Percentiles rank a stretch among this genome's conserved stretches.
Evolutionary conservation across 2,888 invertebrate species (phyloP).

Genomic region (Andrena trimmerana): DNA sequence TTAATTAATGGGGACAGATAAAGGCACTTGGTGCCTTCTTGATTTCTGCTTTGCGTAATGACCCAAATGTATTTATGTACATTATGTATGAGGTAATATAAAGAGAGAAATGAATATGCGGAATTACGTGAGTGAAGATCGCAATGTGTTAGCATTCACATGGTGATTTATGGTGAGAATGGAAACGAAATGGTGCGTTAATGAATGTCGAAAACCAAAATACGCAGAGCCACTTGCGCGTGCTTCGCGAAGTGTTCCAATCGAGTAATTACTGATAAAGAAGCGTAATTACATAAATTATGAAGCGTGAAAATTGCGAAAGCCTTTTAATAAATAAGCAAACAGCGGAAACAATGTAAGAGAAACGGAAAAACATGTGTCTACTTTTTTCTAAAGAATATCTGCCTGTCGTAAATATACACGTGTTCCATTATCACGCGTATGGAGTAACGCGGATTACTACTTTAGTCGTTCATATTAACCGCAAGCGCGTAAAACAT

Average conservation of each 20-base stretch:
- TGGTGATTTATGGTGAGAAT: slow-evolving; percentile 18
- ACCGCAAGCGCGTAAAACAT: slow-evolving; percentile 1
- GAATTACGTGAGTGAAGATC: slow-evolving; percentile 22
- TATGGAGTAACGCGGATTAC: background rate
- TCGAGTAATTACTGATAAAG: slow-evolving; percentile 39
- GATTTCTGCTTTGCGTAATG: background rate
- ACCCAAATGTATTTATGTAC: slow-evolving; percentile 79
- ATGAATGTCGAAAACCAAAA: slow-evolving; percentile 31
- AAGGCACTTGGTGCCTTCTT: background rate
- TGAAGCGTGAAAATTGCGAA: slow-evolving; percentile 46
- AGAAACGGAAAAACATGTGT: slow-evolving; percentile 9
- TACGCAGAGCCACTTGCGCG: slow-evolving; percentile 17
- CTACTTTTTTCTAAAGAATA: slow-evolving; percentile 23
- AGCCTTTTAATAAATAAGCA: slow-evolving; percentile 43
- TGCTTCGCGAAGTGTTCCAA: slow-evolving; percentile 4
- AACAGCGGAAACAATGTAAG: slow-evolving; percentile 11
- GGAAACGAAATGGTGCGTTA: slow-evolving; percentile 39
- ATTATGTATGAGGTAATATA: slow-evolving; percentile 58
- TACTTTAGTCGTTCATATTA: slow-evolving; percentile 10
- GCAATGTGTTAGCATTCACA: slow-evolving; percentile 30
- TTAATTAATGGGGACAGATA: background rate
- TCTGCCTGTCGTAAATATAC: background rate
- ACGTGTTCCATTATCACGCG: slow-evolving; percentile 1
- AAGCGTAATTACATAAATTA: slow-evolving; percentile 48
- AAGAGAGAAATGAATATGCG: slow-evolving; percentile 52